Evolutionary conservation across 2,113 vertebrate species (phyloP).

Genomic region (Tiliqua scincoides): DNA sequence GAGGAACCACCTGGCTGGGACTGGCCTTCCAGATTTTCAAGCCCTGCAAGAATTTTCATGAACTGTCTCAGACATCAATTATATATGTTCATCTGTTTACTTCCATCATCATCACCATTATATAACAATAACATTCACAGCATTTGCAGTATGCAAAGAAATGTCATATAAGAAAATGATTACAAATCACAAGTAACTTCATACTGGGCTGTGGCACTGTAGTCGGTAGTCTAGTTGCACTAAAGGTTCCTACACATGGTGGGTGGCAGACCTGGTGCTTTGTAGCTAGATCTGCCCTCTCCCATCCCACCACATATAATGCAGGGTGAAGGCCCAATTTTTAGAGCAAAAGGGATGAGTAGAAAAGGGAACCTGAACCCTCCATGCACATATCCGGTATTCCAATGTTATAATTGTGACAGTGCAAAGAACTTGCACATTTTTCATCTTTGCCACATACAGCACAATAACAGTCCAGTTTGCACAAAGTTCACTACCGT

Average conservation of each 20-base stretch:
- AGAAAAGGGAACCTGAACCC: not conserved
- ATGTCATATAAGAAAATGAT: too few relatives aligned
- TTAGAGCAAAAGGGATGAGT: not conserved
- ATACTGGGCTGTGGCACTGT: too few relatives aligned
- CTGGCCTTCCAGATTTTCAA: conserved; percentile 86
- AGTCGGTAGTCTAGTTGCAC: too few relatives aligned
- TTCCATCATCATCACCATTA: not conserved
- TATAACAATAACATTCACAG: too few relatives aligned
- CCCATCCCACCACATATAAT: not conserved
- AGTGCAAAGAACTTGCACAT: not conserved
- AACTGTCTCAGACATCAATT: not conserved
- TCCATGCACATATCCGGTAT: not conserved
- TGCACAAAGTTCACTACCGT: not conserved
- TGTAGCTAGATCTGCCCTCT: not conserved
- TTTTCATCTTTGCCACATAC: not conserved
- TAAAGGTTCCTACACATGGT: too few relatives aligned
- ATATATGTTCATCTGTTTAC: not conserved
- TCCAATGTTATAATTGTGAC: not conserved
- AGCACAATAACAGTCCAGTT: not conserved
- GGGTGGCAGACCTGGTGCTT: too few relatives aligned
- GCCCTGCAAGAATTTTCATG: conserved; percentile 74
- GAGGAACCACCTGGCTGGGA: conserved; percentile 74
- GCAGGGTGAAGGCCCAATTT: not conserved
- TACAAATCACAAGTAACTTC: too few relatives aligned
- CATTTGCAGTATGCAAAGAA: not conserved